Base-by-base conservation (phyloP, 1,140 invertebrate genomes). In the Magallana gigas region DNA sequence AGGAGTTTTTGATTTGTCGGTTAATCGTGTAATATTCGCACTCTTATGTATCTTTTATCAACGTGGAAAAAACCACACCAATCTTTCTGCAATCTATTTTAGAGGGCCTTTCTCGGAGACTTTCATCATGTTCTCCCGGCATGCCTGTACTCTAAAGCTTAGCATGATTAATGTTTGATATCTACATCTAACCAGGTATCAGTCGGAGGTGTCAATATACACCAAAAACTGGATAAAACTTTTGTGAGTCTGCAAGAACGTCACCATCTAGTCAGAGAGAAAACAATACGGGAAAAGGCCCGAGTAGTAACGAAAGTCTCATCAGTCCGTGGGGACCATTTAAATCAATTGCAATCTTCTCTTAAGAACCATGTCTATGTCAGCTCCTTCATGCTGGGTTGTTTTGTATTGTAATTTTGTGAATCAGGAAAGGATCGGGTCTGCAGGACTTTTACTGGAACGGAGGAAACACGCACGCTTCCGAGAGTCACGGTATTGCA, bases 391-490 rank as follows among this genome's bases (percentile, higher is more conserved):
- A 29, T 76, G 68, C 9, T 18, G 68, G 68, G 36, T 18, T 76
- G 1, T 76, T 76, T 76, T 18, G 68, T 76, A 76, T 76, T 76
- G 68, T 76, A 76, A 76, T 76, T 76, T 76, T 76, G 68, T 76
- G 18, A 76, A 36, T 18, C 29, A 29, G 14, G 23, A 36, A 76
- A 5, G 68, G 68, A 12, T 12, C 29, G 29, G 11, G 68, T 76
- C 68, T 76, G 12, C 14, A 29, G 68, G 36, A 9, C 68, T 23
- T 76, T 29, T 29, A 29, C 18, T 36, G 18, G 23, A 76, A 12
- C 68, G 4, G 68, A 29, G 36, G 68, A 76, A 76, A 29, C 68
- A 76, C 68, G 68, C 68, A 76, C 68, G 23, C 23, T 76, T 36
- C 18, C 68, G 18, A 76, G 68, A 29, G 68, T 76, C 68, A 76